Conservation (phyloP, 2,797 vertebrate genomes). For the Odontamblyopus lacepedii region DNA sequence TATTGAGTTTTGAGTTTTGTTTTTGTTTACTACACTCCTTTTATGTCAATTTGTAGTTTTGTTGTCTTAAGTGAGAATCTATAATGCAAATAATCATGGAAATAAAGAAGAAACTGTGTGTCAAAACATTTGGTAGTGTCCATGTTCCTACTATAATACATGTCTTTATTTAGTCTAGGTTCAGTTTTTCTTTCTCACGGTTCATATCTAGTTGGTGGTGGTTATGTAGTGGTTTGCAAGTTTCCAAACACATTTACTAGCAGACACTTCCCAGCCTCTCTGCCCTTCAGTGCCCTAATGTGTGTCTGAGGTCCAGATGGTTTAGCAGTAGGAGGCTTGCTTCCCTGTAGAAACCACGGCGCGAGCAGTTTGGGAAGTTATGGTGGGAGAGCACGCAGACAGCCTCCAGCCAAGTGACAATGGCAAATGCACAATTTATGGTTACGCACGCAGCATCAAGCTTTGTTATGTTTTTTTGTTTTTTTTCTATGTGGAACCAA, state of each 20-base stretch:
- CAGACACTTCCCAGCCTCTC: conserved; percentile 64
- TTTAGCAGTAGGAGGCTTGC: conserved; percentile 69
- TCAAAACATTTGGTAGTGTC: too few relatives aligned
- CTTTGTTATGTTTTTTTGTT: conserved; percentile 14
- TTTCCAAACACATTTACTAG: conserved; percentile 20
- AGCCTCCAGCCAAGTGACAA: conserved; percentile 64
- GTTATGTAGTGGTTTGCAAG: conserved; percentile 15
- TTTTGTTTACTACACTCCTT: too few relatives aligned
- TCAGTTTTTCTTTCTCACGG: conserved; percentile 16
- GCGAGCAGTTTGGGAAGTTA: conserved; percentile 56
- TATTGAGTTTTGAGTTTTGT: too few relatives aligned
- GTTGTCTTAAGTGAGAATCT: too few relatives aligned
- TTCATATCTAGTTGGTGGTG: neutral
- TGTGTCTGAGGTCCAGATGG: conserved; percentile 81
- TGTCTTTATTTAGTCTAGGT: too few relatives aligned
- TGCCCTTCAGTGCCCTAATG: conserved; percentile 63
- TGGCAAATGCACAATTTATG: conserved; percentile 55
- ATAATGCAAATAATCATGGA: too few relatives aligned
- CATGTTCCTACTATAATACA: too few relatives aligned
- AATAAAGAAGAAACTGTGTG: too few relatives aligned
- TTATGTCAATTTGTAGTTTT: too few relatives aligned
- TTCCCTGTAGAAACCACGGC: conserved; percentile 48
- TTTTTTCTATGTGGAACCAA: conserved; percentile 18
- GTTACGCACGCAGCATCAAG: conserved; percentile 21
- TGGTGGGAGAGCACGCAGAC: conserved; percentile 42